These are phyloP conservation scores for Ornithorhynchus anatinus DNA, from an alignment of 2,113 vertebrate genomes.

Conservation along the genomic window DNA sequence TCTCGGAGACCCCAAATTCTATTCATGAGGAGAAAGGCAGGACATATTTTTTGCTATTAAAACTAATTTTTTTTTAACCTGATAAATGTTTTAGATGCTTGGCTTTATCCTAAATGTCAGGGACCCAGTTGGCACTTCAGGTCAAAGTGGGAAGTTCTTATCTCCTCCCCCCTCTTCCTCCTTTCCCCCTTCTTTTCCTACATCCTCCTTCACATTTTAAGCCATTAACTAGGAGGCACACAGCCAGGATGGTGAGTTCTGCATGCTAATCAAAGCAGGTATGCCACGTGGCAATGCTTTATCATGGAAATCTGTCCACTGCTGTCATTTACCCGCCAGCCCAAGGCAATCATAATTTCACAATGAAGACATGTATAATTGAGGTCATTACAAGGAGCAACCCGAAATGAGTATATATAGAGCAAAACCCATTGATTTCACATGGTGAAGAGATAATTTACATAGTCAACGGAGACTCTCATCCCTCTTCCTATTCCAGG, in stretches of 20 bases:
- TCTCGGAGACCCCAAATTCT: no score
- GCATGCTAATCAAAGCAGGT: constrained; percentile 47
- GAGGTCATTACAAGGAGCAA: constrained; percentile 64
- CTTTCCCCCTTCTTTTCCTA: neutral
- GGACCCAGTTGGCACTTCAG: no score
- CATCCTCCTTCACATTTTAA: neutral
- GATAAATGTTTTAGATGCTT: no score
- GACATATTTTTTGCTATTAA: no score
- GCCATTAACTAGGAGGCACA: neutral
- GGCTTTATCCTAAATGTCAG: no score
- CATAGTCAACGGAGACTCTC: neutral
- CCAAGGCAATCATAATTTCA: constrained; percentile 66
- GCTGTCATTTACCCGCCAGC: constrained; percentile 56
- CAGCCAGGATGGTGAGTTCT: constrained; percentile 7
- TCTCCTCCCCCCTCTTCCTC: neutral
- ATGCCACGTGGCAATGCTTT: constrained; percentile 55
- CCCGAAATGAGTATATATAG: constrained; percentile 46
- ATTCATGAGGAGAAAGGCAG: no score
- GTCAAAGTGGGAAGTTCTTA: no score
- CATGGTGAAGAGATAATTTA: constrained; percentile 38
- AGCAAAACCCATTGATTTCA: constrained; percentile 57
- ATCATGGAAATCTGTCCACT: constrained; percentile 53
- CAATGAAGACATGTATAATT: constrained; percentile 68
- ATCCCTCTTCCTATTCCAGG: constrained; percentile 1
- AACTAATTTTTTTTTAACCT: no score